phyloP scores from a whole-genome alignment of 2,888 invertebrate genomes.

The Plebejus argus region DNA sequence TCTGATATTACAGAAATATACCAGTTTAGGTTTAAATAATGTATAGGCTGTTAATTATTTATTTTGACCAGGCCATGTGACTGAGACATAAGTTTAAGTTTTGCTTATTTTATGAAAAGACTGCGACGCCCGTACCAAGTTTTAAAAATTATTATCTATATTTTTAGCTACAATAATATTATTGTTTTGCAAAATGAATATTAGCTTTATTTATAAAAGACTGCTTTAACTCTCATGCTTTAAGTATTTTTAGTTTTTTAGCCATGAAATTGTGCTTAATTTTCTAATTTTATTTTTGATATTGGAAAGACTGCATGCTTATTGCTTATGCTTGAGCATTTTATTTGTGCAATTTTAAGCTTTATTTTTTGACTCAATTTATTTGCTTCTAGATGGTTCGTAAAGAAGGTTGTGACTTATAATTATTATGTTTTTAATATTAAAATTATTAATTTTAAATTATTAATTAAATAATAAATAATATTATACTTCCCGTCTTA shows the following conservation, averaged over 20 bases:
- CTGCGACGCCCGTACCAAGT: conserved; percentile 33
- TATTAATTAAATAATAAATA: too few species aligned
- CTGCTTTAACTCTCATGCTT: conserved; percentile 37
- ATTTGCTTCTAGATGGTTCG: not conserved
- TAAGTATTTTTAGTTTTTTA: not conserved
- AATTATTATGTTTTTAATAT: not conserved
- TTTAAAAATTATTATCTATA: not conserved
- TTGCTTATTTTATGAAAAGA: conserved; percentile 35
- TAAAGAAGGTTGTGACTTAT: not conserved
- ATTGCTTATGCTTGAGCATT: conserved; percentile 24
- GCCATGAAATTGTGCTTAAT: conserved; percentile 8
- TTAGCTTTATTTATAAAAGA: conserved; percentile 34
- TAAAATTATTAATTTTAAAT: too few species aligned
- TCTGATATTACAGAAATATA: not conserved
- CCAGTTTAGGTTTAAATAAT: conserved; percentile 13
- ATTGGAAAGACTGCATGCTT: conserved; percentile 11
- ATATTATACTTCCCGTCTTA: too few species aligned
- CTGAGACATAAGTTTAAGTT: not conserved
- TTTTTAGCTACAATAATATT: not conserved
- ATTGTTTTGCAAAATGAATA: not conserved
- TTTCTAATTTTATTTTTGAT: not conserved
- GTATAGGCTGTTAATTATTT: conserved; percentile 7
- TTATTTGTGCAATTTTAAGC: conserved; percentile 26
- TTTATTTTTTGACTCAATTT: not conserved
- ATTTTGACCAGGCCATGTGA: not conserved